phyloP scores from a whole-genome alignment of 2,113 vertebrate genomes.

The Channa argus region DNA sequence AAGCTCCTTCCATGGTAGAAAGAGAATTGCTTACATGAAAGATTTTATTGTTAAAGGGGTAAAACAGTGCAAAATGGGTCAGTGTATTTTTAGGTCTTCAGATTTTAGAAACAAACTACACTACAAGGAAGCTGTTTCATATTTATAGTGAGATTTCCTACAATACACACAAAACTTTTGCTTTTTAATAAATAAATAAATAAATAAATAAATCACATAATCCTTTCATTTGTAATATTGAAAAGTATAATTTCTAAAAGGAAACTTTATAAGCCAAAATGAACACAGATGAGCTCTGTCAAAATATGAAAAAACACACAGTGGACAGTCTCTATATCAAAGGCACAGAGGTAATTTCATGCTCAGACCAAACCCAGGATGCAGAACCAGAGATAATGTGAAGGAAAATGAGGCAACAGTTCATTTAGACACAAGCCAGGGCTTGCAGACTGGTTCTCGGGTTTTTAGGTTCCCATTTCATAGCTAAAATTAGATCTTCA shows the following conservation, averaged over 20 bases:
- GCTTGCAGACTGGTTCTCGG: conserved; percentile 35
- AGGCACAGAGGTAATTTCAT: conserved; percentile 7
- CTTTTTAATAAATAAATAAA: conserved; percentile 2
- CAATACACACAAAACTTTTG: too few relatives aligned
- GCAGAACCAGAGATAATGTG: conserved; percentile 6
- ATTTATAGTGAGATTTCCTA: too few relatives aligned
- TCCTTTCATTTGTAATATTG: too few relatives aligned
- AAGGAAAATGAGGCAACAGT: conserved; percentile 34
- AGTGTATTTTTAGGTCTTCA: too few relatives aligned
- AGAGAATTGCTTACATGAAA: conserved; percentile 34
- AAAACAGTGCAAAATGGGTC: too few relatives aligned
- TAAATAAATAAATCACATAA: neutral
- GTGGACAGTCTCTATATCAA: too few relatives aligned
- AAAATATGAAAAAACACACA: too few relatives aligned
- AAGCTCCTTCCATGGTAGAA: conserved; percentile 37
- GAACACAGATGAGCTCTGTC: too few relatives aligned
- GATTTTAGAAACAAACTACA: too few relatives aligned
- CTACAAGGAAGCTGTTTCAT: too few relatives aligned
- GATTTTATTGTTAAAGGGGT: conserved; percentile 36
- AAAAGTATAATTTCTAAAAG: too few relatives aligned
- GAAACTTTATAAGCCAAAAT: too few relatives aligned
- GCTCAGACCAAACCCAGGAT: conserved; percentile 20
- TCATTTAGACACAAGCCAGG: conserved; percentile 18
- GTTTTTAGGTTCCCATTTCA: conserved; percentile 18
- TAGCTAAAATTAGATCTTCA: conserved; percentile 43